Evolutionary conservation across 2,888 invertebrate genomes (phyloP), one percentile per base, ranked within the genome.

Genomic region (Ganaspis brasiliensis): DNA sequence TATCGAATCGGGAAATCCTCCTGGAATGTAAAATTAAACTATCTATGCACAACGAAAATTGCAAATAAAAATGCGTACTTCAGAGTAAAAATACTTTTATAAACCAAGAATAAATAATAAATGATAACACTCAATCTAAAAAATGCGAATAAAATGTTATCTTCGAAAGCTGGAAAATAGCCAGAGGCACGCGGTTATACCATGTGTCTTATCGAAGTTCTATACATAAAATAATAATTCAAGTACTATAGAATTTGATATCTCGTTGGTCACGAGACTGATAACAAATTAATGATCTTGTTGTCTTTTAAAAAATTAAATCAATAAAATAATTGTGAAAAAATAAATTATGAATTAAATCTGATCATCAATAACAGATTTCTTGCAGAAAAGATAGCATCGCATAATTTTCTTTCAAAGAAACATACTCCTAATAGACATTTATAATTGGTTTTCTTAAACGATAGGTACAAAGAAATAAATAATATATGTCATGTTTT

Each of bases 171-270:
- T 40, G 63, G 40, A 67, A 67, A 63, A 40, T 63, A 63, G 37
- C 37, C 21, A 63, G 61, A 63, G 21, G 21, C 37, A 14, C 19
- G 37, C 19, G 37, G 61, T 35, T 35, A 35, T 4, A 37, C 19
- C 61, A 61, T 61, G 61, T 61, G 61, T n/a, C 61, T 61, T 61
- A 61, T 61, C 61, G 37, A 61, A 37, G 61, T 37, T 12, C n/a
- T 45, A 1, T 14, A 40, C n/a, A 8, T 14, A 63, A 59, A 63
- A 40, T 63, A 63, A 63, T 19, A 21, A 5, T 12, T 49, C 19
- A 61, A 35, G 35, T 37, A 16, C 12, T 61, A 61, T 19, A 61
- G 35, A 40, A 63, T 63, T 63, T 14, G n/a, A 52, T 52, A 67
- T 67, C 63, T 24, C 19, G n/a, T n/a, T 40, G 14, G 40, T 40